Evolutionary conservation across 2,113 vertebrate species (phyloP).

Genomic region (Festucalex cinctus): DNA sequence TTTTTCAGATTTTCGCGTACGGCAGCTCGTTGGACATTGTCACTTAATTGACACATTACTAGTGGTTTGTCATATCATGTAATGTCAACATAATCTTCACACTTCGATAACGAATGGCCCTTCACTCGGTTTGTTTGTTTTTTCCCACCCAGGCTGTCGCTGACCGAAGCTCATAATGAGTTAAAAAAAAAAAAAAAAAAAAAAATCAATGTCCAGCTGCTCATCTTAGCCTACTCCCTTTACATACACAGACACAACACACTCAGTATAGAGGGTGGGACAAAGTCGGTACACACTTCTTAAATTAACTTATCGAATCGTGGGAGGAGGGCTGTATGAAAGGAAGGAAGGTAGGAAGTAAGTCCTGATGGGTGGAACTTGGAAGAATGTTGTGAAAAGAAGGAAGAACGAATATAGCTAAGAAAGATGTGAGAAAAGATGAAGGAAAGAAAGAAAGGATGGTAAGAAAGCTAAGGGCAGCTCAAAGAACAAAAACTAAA

Average conservation of each 20-base stretch:
- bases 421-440: too few relatives aligned
- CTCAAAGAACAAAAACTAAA: too few relatives aligned
- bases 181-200: background rate
- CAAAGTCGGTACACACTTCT: background rate
- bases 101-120: background rate
- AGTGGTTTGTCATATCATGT: too few relatives aligned
- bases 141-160: background rate
- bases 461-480: background rate
- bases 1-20: constrained; percentile 58
- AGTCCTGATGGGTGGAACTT: background rate
- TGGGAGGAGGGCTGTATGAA: background rate
- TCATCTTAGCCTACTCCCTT: background rate
- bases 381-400: background rate
- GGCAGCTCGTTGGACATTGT: constrained; percentile 15
- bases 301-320: too few relatives aligned
- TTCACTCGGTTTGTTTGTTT: background rate
- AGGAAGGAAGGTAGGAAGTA: background rate
- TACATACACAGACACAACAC: background rate
- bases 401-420: background rate
- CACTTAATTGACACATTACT: constrained; percentile 1
- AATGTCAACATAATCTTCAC: background rate
- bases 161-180: background rate
- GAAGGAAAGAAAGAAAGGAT: background rate
- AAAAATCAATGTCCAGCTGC: background rate
- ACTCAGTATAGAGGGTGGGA: background rate